Percentiles rank a stretch among this genome's conserved stretches.
Conservation (phyloP, 2,797 vertebrate species). For the Kryptolebias ocellatus region DNA sequence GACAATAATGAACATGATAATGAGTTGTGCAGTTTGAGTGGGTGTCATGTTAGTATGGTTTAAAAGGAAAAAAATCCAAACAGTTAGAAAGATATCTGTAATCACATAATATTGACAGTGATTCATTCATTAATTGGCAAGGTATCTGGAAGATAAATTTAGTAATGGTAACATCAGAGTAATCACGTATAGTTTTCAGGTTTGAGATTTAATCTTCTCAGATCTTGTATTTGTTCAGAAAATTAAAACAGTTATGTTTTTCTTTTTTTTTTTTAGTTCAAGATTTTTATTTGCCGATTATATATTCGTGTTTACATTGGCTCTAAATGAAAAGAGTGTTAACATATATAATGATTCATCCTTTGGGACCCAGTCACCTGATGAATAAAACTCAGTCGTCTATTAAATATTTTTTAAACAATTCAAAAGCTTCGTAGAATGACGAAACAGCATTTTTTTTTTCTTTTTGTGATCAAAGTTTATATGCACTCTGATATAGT, state of each 20-base stretch:
- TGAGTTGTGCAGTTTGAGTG: neutral
- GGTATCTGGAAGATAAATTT: too few relatives aligned
- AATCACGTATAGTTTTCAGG: too few relatives aligned
- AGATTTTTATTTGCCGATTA: neutral
- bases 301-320: slow-evolving; percentile 1
- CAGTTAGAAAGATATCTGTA: neutral
- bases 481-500: neutral
- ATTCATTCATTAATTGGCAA: neutral
- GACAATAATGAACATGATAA: neutral
- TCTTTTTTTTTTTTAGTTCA: neutral
- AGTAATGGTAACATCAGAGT: too few relatives aligned
- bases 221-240: neutral
- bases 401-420: neutral
- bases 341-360: neutral
- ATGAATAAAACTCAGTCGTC: neutral
- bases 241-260: neutral
- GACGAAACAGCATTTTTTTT: neutral
- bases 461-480: neutral
- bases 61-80: neutral
- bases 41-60: neutral
- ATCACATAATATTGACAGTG: neutral
- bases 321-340: neutral
- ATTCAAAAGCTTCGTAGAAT: neutral
- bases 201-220: neutral
- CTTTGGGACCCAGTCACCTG: neutral